Base-by-base conservation (phyloP, 1,140 invertebrate species). In the Ericerus pela region DNA sequence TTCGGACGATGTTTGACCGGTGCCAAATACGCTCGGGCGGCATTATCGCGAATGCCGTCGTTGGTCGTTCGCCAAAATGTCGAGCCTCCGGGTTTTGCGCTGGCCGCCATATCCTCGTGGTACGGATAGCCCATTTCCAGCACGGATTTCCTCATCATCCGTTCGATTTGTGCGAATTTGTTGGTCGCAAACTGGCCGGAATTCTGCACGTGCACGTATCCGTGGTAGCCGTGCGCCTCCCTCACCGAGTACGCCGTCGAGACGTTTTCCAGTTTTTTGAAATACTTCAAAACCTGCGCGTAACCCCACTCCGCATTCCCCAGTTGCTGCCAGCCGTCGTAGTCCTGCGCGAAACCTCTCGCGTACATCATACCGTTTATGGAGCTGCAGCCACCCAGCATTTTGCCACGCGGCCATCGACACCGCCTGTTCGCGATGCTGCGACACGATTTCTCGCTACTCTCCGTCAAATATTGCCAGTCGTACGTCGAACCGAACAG, bases 311-410 rank as follows among this genome's bases (percentile, higher is more conserved):
- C 82, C 11, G 67, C 66, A 61, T 79, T 80, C 0, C 84, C 84
- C 5, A 78, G 72, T 2, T 71, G 70, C 1, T 79, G 80, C 78
- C 86, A 89, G 20, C 75, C 65, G 65, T 90, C 80, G 68, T 81
- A 90, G 62, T 90, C 85, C n/a, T 67, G 67, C 2, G 74, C 73
- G 69, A 86, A 79, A 0, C 89, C 90, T 36, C 90, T 74, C 1
- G 86, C 81, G 66, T 91, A 90, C 16, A 89, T 90, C 22, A 91
- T 88, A 53, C 79, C 86, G 66, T 93, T 92, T 18, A 92, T 77
- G 1, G 83, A 78, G 20, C 81, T 84, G 0, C 78, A 76, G 1
- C 88, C 88, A 1, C 88, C 88, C 1, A 85, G 62, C 0, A 72
- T 76, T 63, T 72, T 78, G 1, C 79, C 80, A 29, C 76, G 64